Evolutionary conservation across 2,113 vertebrate genomes (phyloP).

Genomic region (Balaeniceps rex): DNA sequence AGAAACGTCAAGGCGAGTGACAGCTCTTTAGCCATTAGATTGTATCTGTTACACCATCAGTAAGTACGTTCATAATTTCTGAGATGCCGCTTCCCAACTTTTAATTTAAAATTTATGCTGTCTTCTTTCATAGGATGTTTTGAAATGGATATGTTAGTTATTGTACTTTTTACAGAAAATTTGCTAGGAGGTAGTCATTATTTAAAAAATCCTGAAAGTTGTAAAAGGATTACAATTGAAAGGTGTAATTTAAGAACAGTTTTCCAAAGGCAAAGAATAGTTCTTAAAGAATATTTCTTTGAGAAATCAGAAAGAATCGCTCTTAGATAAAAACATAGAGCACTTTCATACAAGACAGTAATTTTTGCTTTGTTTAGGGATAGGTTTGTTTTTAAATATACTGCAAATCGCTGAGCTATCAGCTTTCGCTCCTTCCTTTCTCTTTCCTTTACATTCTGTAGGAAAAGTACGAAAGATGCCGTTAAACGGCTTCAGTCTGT

Average conservation of each 20-base stretch:
- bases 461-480: not conserved
- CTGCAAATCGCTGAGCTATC: not conserved
- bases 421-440: not conserved
- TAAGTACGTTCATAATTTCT: fast-evolving
- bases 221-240: not conserved
- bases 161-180: not conserved
- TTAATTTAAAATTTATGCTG: not conserved
- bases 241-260: not conserved
- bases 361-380: not conserved
- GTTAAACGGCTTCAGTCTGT: not conserved
- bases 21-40: not conserved
- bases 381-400: not conserved
- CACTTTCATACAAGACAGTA: not conserved
- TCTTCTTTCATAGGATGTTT: not conserved
- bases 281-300: not conserved
- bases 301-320: not conserved
- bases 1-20: fast-evolving
- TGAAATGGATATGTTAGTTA: not conserved
- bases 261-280: not conserved
- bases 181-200: not conserved
- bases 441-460: not conserved
- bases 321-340: not conserved
- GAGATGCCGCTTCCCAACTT: not conserved
- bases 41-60: not conserved
- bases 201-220: not conserved